phyloP scores from a whole-genome alignment of 2,797 vertebrate species.

The Chelmon rostratus region DNA sequence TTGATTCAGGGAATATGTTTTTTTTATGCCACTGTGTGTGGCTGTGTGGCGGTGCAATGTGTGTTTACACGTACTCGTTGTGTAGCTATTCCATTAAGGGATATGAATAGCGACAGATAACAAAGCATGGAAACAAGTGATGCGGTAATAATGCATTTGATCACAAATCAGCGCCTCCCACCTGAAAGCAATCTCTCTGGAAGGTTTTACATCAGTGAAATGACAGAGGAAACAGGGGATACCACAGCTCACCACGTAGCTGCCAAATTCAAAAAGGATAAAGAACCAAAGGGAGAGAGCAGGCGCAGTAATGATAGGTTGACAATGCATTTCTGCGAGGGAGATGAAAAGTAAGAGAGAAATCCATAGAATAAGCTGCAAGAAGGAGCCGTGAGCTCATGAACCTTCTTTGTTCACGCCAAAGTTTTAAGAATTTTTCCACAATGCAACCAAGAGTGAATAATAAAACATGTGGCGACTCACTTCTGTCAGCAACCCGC shows the following conservation, averaged over 20 bases:
- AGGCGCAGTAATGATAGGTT: conserved; percentile 58
- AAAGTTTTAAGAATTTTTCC: conserved; percentile 47
- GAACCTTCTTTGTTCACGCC: conserved; percentile 23
- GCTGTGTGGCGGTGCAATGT: conserved; percentile 10
- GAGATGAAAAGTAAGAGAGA: not conserved
- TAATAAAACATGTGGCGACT: conserved; percentile 50
- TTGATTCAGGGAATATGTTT: conserved; percentile 36
- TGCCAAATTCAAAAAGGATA: conserved; percentile 47
- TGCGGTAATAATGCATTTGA: conserved; percentile 68
- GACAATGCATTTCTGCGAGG: conserved; percentile 38
- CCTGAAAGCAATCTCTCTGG: conserved; percentile 62
- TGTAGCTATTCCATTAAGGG: conserved; percentile 39
- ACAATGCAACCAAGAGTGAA: conserved; percentile 45
- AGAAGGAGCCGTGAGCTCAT: conserved; percentile 34
- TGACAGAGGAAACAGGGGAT: conserved; percentile 28
- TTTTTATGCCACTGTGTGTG: conserved; percentile 16
- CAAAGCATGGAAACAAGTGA: conserved; percentile 62
- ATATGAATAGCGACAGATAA: conserved; percentile 47
- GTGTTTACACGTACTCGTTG: conserved; percentile 2
- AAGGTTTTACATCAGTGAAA: conserved; percentile 44
- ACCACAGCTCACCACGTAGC: conserved; percentile 26
- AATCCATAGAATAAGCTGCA: conserved; percentile 42
- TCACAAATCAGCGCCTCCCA: conserved; percentile 67
- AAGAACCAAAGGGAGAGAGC: conserved; percentile 32
- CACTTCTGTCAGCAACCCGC: conserved; percentile 42